phyloP scores from a whole-genome alignment of 2,797 vertebrate genomes.

The Furcifer pardalis region DNA sequence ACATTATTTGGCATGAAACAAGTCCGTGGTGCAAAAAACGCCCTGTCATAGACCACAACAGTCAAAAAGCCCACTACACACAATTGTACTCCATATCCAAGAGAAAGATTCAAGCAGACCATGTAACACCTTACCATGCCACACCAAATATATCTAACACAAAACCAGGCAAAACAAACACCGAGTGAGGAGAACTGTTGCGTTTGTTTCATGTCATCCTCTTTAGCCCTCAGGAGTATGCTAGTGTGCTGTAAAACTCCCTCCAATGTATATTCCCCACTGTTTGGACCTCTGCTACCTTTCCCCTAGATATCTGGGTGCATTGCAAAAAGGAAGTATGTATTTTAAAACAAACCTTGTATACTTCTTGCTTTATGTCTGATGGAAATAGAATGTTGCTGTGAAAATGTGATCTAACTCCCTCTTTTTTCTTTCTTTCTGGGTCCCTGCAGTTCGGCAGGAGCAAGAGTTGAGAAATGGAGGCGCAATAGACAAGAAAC shows the following conservation, averaged over 20 bases:
- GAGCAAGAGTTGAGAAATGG: conserved; percentile 98
- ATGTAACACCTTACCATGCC: neutral
- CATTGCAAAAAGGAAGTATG: neutral
- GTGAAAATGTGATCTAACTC: conserved; percentile 38
- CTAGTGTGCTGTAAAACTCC: neutral
- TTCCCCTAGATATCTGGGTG: neutral
- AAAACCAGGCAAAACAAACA: neutral
- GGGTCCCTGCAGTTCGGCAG: conserved; percentile 87
- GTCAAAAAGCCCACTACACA: neutral
- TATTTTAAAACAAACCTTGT: too few species aligned
- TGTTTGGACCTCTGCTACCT: neutral
- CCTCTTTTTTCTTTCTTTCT: conserved; percentile 48
- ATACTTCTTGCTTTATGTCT: neutral
- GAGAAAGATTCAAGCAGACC: neutral
- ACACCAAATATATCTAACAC: neutral
- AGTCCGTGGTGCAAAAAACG: too few species aligned
- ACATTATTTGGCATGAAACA: too few species aligned
- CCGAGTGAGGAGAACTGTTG: neutral
- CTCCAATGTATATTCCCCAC: neutral
- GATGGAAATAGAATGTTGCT: neutral
- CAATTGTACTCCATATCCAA: neutral
- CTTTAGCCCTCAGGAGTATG: neutral
- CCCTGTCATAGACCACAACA: neutral
- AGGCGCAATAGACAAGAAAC: conserved; percentile 96
- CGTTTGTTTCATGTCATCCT: neutral